These are phyloP conservation scores for Gymnarchus niloticus DNA, from an alignment of 2,113 vertebrate genomes.

Conservation along the genomic window DNA sequence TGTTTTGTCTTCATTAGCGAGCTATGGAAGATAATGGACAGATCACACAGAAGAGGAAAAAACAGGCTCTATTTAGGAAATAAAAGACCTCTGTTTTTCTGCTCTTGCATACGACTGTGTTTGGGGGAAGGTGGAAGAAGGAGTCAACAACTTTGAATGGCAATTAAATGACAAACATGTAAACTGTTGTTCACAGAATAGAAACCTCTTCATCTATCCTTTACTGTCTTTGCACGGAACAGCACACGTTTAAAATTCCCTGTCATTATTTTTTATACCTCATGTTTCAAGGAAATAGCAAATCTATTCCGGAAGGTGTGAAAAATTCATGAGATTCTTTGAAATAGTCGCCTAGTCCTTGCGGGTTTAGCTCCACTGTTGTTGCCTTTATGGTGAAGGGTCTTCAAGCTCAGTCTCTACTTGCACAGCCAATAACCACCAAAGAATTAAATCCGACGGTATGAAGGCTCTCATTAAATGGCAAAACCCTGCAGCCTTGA, in stretches of 20 bases:
- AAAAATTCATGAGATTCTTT: conserved; percentile 56
- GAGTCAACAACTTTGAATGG: background rate
- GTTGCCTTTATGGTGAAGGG: background rate
- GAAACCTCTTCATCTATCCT: background rate
- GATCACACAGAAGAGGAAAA: conserved; percentile 15
- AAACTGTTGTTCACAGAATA: background rate
- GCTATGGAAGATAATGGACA: conserved; percentile 33
- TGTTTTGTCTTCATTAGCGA: conserved; percentile 42
- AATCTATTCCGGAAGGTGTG: conserved; percentile 45
- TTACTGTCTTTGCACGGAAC: conserved; percentile 38
- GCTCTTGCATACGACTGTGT: background rate
- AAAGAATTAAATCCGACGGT: background rate
- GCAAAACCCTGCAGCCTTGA: background rate
- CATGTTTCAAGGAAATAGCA: conserved; percentile 27
- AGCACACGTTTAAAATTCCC: conserved; percentile 36
- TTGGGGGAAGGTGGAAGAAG: conserved; percentile 2
- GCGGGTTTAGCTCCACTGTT: conserved; percentile 32
- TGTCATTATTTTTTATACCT: conserved; percentile 23
- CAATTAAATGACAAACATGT: conserved; percentile 18
- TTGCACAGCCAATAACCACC: background rate
- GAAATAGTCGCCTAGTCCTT: conserved; percentile 38
- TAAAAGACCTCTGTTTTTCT: background rate
- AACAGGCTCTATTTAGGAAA: background rate
- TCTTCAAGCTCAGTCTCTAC: background rate
- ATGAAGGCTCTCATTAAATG: background rate